Conservation (phyloP, 2,888 invertebrate genomes). For the Rotaria magnacalcarata region DNA sequence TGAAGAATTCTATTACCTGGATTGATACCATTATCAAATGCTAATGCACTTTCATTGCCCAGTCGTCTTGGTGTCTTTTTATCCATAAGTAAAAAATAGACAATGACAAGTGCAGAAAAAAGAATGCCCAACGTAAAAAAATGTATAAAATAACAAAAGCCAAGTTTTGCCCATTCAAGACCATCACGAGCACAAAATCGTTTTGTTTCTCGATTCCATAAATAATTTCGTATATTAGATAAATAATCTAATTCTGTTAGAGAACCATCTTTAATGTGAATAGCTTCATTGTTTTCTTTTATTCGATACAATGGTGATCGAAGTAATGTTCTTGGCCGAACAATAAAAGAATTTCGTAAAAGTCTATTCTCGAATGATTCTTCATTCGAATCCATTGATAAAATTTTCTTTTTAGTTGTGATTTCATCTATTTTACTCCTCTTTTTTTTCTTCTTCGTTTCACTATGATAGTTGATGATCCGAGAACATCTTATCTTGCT, state of each 20-base stretch:
- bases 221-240: not conserved
- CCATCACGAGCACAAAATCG: conserved; percentile 43
- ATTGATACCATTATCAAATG: conserved; percentile 18
- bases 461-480: conserved; percentile 14
- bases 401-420: not conserved
- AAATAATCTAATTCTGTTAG: not conserved
- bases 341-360: not conserved
- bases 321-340: not conserved
- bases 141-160: conserved; percentile 38
- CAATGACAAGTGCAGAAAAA: conserved; percentile 20
- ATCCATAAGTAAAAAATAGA: conserved; percentile 25
- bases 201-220: conserved; percentile 34
- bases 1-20: not conserved
- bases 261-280: not conserved
- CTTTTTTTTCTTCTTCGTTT: not conserved
- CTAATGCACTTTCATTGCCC: conserved; percentile 35
- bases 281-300: not conserved
- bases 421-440: not conserved
- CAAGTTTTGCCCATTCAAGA: conserved; percentile 39
- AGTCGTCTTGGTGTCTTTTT: conserved; percentile 36
- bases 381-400: not conserved
- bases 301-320: not conserved
- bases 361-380: not conserved
- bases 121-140: conserved; percentile 12
- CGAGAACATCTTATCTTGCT: conserved; percentile 5